phyloP scores from a whole-genome alignment of 2,797 vertebrate genomes.

The Pseudopleuronectes americanus region DNA sequence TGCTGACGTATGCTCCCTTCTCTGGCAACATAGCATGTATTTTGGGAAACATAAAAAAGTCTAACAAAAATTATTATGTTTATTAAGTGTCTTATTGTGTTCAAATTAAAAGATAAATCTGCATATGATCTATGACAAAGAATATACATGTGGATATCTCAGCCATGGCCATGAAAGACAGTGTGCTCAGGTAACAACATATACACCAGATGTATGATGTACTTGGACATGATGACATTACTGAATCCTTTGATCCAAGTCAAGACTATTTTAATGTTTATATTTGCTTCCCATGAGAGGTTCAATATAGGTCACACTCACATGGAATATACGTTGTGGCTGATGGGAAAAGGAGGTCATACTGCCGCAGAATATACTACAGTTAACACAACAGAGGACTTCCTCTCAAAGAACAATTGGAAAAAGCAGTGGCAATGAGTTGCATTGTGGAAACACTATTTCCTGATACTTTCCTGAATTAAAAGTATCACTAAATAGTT shows the following conservation, averaged over 20 bases:
- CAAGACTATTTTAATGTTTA: constrained; percentile 5
- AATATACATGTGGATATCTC: neutral
- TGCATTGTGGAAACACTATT: constrained; percentile 33
- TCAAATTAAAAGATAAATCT: neutral
- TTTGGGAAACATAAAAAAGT: too few relatives aligned
- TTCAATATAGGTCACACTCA: neutral
- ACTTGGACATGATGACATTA: neutral
- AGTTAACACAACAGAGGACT: neutral
- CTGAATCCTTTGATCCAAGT: constrained; percentile 17
- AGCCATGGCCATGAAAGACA: constrained; percentile 8
- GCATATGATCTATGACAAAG: neutral
- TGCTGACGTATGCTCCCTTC: neutral
- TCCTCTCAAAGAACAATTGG: constrained; percentile 44
- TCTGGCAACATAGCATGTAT: neutral
- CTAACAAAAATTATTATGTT: too few relatives aligned
- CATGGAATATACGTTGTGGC: constrained; percentile 4
- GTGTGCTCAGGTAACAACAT: neutral
- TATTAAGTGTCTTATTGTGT: neutral
- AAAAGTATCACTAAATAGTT: constrained; percentile 13
- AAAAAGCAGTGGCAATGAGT: constrained; percentile 22
- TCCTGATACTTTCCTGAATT: constrained; percentile 60
- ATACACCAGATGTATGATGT: neutral
- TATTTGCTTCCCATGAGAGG: constrained; percentile 10
- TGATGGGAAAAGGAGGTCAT: constrained; percentile 3
- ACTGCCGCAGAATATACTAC: constrained; percentile 6